phyloP scores from a whole-genome alignment of 64 coral and sea anemone genomes.

The Porites lutea region DNA sequence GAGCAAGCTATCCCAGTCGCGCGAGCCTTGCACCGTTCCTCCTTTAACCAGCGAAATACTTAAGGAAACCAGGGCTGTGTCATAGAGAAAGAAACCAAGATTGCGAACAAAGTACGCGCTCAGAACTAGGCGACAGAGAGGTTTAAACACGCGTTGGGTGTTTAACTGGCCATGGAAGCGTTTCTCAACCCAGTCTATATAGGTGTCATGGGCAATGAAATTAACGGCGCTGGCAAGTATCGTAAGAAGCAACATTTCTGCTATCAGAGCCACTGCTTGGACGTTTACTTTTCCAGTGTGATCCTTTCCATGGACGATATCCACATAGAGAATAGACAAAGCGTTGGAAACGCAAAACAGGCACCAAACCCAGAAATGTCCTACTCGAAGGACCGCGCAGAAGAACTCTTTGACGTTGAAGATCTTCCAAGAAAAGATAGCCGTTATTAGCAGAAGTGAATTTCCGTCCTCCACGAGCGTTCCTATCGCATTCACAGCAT shows the following conservation, averaged over 20 bases:
- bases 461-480: slow-evolving; percentile 58
- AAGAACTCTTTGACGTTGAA: slow-evolving; percentile 67
- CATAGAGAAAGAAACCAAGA: slow-evolving; percentile 81
- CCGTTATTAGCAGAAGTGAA: slow-evolving; percentile 35
- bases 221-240: slow-evolving; percentile 73
- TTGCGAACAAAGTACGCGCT: slow-evolving; percentile 73
- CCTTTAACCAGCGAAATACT: slow-evolving; percentile 58
- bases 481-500: slow-evolving; percentile 38
- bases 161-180: not conserved
- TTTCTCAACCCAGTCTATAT: slow-evolving; percentile 65
- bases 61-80: slow-evolving; percentile 80
- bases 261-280: slow-evolving; percentile 36
- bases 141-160: slow-evolving; percentile 14
- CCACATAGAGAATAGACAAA: slow-evolving; percentile 54
- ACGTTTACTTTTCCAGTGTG: slow-evolving; percentile 8
- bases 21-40: not conserved
- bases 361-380: slow-evolving; percentile 92
- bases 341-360: slow-evolving; percentile 49
- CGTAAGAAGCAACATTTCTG: slow-evolving; percentile 66
- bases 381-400: slow-evolving; percentile 61
- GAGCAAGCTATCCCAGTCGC: slow-evolving; percentile 83
- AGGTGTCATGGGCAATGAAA: slow-evolving; percentile 63
- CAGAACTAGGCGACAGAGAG: slow-evolving; percentile 53
- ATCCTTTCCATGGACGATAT: slow-evolving; percentile 64
- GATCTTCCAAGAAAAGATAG: slow-evolving; percentile 63